Evolutionary conservation across 2,113 vertebrate genomes (phyloP), one percentile per base, ranked within the genome.

Genomic region (Formicarius rufipectus): DNA sequence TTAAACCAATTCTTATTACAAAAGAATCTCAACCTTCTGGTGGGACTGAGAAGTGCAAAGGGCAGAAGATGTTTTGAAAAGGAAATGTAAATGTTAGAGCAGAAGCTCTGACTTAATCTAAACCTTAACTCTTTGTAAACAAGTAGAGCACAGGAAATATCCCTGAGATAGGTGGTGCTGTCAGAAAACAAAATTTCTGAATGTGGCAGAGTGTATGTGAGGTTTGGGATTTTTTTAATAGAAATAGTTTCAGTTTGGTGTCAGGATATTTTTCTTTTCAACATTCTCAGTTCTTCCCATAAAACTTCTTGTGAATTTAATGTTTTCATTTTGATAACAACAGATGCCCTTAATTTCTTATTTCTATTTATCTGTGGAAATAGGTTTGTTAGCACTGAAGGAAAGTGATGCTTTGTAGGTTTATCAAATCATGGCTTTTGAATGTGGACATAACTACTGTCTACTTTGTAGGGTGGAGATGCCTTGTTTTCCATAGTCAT

Each of bases 51-150:
- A 66, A 88, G 76, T 89, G 52, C 64, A 96, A 94, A 94, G 88
- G 52, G 76, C 79, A 94, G 56, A 93, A 74, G 72, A 71, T 93
- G 72, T 92, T 96, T 95, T 94, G 82, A 88, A 95, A 93, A 93
- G 60, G 90, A 94, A 93, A 94, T 77, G 89, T 89, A 80, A 96
- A 96, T 92, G 75, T 83, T 92, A 88, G 60, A 69, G 75, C 45
- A 90, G 59, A 90, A 87, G 67, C 68, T 69, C 79, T 81, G 72
- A 74, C 60, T 88, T 53, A 53, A 88, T 75, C 62, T 91, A 88
- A 93, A 92, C 76, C 17, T 84, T 90, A 94, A 96, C 75, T 95
- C 55, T 39, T 86, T 90, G 63, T 21, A 60, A 94, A 59, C 85
- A 95, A 86, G 42, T 33, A 59, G 47, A 71, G 71, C 31, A 81